These are phyloP conservation scores for Cebidichthys violaceus DNA, from an alignment of 2,113 vertebrate species.

Conservation along the genomic window DNA sequence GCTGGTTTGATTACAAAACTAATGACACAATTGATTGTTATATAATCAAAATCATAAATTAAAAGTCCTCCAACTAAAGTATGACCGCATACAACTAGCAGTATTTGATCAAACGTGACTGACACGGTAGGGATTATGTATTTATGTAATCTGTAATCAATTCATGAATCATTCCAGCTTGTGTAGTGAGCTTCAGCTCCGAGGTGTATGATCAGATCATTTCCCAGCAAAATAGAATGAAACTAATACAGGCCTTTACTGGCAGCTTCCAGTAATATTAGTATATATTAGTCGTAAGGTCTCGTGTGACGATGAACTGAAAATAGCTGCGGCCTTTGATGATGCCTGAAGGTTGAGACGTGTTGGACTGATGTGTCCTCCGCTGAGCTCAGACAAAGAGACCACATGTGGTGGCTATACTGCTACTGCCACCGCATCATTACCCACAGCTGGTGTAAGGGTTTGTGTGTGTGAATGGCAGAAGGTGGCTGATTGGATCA, in stretches of 20 bases:
- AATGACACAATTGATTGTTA: not conserved
- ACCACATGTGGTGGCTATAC: conserved; percentile 74
- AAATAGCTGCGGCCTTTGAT: conserved; percentile 52
- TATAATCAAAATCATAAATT: not conserved
- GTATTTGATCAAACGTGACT: not conserved
- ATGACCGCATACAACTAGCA: not conserved
- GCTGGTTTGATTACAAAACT: no score
- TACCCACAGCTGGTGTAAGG: conserved; percentile 72
- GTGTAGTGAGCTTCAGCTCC: not conserved
- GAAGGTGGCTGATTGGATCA: conserved; percentile 72
- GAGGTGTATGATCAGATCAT: not conserved
- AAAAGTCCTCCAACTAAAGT: not conserved
- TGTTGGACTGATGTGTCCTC: conserved; percentile 56
- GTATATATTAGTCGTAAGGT: not conserved
- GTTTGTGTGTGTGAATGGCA: conserved; percentile 33
- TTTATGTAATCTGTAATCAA: conserved; percentile 8
- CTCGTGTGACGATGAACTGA: conserved; percentile 27
- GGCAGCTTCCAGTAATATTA: not conserved
- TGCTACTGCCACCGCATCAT: conserved; percentile 68
- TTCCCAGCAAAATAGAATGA: not conserved
- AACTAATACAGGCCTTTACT: not conserved
- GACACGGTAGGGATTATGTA: not conserved
- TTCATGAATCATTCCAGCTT: not conserved
- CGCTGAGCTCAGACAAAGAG: conserved; percentile 69
- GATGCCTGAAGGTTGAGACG: conserved; percentile 48